Evolutionary conservation across 2,113 vertebrate species (phyloP).

Genomic region (Bufo gargarizans): DNA sequence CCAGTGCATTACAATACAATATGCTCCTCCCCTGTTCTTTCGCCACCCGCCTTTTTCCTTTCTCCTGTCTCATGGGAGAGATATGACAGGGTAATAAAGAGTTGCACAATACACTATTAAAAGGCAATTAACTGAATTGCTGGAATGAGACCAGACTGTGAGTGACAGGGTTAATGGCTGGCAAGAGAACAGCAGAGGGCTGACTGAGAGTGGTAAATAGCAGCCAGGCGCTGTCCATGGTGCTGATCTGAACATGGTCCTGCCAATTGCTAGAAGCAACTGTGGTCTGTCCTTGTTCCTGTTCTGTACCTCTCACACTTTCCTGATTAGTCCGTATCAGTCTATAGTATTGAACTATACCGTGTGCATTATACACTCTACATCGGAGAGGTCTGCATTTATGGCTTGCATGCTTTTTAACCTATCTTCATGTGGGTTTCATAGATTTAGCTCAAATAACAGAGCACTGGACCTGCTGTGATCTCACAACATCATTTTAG

Average conservation of each 20-base stretch:
- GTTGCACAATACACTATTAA: constrained; percentile 74
- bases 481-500: too few relatives aligned
- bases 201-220: background rate
- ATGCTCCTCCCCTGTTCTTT: background rate
- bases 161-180: constrained; percentile 79
- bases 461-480: too few relatives aligned
- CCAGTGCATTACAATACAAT: too few relatives aligned
- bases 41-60: constrained; percentile 31
- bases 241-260: background rate
- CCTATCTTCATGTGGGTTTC: too few relatives aligned
- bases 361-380: background rate
- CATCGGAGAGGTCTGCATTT: background rate
- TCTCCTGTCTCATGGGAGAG: constrained; percentile 58
- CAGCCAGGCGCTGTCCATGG: constrained; percentile 4
- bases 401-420: too few relatives aligned
- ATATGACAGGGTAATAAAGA: constrained; percentile 81
- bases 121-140: constrained; percentile 81
- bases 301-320: background rate
- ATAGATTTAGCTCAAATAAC: too few relatives aligned
- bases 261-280: background rate
- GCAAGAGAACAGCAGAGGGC: background rate
- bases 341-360: background rate
- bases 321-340: background rate
- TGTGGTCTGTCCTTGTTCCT: background rate
- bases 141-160: constrained; percentile 73